phyloP scores from a whole-genome alignment of 2,797 vertebrate genomes.

The Tamandua tetradactyla region DNA sequence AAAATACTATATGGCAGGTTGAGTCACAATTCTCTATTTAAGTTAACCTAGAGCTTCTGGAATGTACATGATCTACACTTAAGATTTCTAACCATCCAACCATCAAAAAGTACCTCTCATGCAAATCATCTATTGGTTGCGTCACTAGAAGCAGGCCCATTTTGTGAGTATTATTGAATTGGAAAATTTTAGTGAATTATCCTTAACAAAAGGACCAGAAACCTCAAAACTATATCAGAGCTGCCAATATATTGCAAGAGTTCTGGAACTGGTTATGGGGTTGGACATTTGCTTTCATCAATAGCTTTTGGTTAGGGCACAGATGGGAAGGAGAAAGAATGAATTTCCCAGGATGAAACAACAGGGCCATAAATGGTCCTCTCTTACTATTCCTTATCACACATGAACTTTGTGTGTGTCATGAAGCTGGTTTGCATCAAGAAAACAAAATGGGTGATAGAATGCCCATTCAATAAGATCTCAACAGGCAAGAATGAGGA shows the following conservation, averaged over 20 bases:
- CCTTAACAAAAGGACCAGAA: not conserved
- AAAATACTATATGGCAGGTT: slow-evolving; percentile 16
- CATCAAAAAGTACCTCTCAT: not conserved
- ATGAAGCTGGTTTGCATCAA: not conserved
- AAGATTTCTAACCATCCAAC: not conserved
- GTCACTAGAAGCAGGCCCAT: not conserved
- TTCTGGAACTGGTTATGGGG: not conserved
- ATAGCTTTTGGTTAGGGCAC: not conserved
- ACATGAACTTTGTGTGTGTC: not conserved
- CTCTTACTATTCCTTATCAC: not conserved
- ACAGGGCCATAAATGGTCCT: not conserved
- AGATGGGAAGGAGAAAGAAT: not conserved
- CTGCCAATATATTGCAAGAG: not conserved
- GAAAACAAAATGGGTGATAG: not conserved
- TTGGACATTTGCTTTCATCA: not conserved
- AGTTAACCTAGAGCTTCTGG: not conserved
- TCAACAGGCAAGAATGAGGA: not conserved
- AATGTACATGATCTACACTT: not conserved
- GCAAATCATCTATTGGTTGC: not conserved
- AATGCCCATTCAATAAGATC: not conserved
- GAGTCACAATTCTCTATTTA: not conserved
- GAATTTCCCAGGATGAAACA: not conserved
- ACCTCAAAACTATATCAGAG: not conserved
- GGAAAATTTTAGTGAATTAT: not conserved
- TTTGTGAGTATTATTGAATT: not conserved